Base-by-base conservation (phyloP, 2,113 vertebrate genomes). In the Hemichromis elongatus region DNA sequence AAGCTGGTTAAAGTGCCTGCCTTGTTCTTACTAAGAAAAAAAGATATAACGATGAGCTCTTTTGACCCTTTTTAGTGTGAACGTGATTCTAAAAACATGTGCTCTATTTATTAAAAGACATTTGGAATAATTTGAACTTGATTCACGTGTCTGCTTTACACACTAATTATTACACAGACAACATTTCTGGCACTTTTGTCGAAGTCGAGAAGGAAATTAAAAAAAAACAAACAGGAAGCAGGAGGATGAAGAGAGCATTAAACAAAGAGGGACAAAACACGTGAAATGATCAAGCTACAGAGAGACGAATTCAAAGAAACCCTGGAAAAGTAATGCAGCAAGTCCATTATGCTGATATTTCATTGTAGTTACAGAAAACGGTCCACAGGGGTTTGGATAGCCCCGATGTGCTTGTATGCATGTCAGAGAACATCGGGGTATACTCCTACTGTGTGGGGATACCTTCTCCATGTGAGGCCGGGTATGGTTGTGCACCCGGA, bases 41-140 rank as follows among this genome's bases (percentile, higher is more conserved):
- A 80, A 30, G 40, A 57, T 10, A 85, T 35, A 33, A 52, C 26
- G 11, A 78, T 21, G 57, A 93, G 83, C 70, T 88, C 80, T 93
- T 92, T 82, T 77, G 80, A 87, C 86, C 88, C 85, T 87, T 89
- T 85, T 35, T 61, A 85, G 45, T 81, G 82, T 85, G 81, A 61
- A 21, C 40, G 37, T 79, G 61, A 87, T 90, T 90, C 89, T 79
- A 42, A 70, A 80, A 85, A 85, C 85, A 78, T 87, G 81, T 90
- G 56, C 79, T 89, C 87, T 93, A 94, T 95, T 95, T 95, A 94
- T 94, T 94, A 92, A 93, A 90, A 88, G n/a, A 86, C 37, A 85
- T 86, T 82, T 85, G 30, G 56, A 78, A 53, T n/a, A 82, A 45
- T 81, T 35, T 42, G 28, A 37, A 50, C 50, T 75, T 16, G 24